Evolutionary conservation across 2,888 invertebrate genomes (phyloP).

Genomic region (Hydropsyche betteni): DNA sequence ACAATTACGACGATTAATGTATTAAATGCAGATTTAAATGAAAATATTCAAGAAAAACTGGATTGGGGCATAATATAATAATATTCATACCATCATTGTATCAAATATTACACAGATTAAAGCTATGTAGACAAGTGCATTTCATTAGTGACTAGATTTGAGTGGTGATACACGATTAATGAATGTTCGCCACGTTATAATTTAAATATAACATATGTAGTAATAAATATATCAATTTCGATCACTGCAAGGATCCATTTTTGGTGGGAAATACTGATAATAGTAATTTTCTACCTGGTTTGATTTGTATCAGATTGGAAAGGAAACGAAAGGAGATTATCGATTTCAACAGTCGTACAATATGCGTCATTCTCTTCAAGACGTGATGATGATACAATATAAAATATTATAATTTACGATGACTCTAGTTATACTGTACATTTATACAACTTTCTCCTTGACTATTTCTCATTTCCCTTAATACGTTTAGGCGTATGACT

Average conservation of each 20-base stretch:
- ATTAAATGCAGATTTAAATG: no score
- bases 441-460: constrained; percentile 25
- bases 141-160: constrained; percentile 66
- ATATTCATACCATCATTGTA: constrained; percentile 44
- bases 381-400: neutral
- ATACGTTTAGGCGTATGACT: constrained; percentile 69
- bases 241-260: constrained; percentile 69
- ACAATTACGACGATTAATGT: no score
- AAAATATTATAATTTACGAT: constrained; percentile 31
- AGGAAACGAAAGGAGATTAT: constrained; percentile 30
- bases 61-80: no score
- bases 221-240: constrained; percentile 54
- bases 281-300: no score
- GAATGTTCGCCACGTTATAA: neutral
- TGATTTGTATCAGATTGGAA: neutral
- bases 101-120: constrained; percentile 51
- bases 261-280: constrained; percentile 52
- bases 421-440: constrained; percentile 26
- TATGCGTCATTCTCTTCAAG: neutral
- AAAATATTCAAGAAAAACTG: no score
- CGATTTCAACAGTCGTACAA: neutral
- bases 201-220: constrained; percentile 3
- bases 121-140: constrained; percentile 60
- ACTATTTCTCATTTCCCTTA: constrained; percentile 55
- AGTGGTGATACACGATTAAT: constrained; percentile 1